Percentiles rank a stretch among this genome's conserved stretches.
Evolutionary conservation across 2,888 invertebrate species (phyloP).

Genomic region (Chymomyza caudatula): DNA sequence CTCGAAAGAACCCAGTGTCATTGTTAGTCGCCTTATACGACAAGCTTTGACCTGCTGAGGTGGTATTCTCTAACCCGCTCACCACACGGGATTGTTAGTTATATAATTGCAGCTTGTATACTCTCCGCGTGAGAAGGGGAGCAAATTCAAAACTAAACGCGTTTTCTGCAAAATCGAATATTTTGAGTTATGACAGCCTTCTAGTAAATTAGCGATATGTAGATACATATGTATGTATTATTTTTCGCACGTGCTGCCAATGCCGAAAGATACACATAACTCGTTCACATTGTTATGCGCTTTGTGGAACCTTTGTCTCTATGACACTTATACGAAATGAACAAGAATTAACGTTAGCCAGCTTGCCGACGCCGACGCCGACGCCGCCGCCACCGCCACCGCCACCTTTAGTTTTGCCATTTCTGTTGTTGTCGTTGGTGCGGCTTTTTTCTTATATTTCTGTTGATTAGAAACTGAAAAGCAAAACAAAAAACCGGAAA

Average conservation of each 20-base stretch:
- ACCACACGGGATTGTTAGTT: no score
- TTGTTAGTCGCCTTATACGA: no score
- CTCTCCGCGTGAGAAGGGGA: no score
- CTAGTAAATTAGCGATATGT: no score
- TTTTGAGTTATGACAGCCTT: no score
- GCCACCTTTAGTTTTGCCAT: neutral
- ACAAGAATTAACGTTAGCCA: neutral
- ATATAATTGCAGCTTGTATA: no score
- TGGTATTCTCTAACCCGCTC: no score
- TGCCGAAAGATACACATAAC: neutral
- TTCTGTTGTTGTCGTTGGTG: neutral
- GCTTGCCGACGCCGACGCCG: neutral
- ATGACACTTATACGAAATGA: neutral
- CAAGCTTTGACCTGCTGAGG: no score
- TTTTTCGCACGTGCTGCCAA: neutral
- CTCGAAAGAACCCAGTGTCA: no score
- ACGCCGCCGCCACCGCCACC: neutral
- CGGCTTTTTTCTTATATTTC: constrained; percentile 50
- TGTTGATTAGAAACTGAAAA: constrained; percentile 71
- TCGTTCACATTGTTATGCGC: neutral
- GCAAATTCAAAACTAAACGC: no score
- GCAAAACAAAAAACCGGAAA: constrained; percentile 73
- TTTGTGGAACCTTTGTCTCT: neutral
- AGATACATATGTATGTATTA: no score
- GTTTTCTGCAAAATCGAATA: no score